phyloP scores from a whole-genome alignment of 2,888 invertebrate genomes.

The Trissoscelio sp. region DNA sequence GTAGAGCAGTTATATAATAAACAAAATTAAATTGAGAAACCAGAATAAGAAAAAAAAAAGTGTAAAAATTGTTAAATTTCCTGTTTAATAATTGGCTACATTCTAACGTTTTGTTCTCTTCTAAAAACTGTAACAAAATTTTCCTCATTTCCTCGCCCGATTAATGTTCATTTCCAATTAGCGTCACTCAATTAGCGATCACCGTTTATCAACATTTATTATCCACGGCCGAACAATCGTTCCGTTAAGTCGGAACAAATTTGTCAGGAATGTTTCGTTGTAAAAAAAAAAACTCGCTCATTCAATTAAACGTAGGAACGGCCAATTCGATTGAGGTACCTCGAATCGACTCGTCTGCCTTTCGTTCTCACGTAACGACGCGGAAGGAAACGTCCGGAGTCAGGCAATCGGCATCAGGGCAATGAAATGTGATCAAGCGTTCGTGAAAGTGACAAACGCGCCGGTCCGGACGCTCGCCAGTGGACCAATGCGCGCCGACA shows the following conservation, averaged over 20 bases:
- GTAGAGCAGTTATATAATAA: no score
- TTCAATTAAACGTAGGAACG: constrained; percentile 35
- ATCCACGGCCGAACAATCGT: constrained; percentile 44
- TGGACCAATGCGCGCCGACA: constrained; percentile 75
- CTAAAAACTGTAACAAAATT: no score
- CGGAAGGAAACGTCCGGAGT: constrained; percentile 63
- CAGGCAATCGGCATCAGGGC: constrained; percentile 41
- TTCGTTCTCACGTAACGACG: constrained; percentile 64
- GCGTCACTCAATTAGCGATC: constrained; percentile 41
- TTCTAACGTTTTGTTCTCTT: no score
- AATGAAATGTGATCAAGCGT: constrained; percentile 57
- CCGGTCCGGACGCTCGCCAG: constrained; percentile 56
- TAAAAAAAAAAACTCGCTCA: constrained; percentile 9
- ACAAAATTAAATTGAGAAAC: no score
- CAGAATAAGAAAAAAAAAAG: no score
- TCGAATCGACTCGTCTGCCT: constrained; percentile 51
- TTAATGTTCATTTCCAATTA: constrained; percentile 27
- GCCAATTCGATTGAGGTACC: constrained; percentile 34
- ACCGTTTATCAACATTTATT: constrained; percentile 33
- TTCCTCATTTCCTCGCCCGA: no score
- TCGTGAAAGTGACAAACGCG: constrained; percentile 77
- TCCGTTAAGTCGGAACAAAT: constrained; percentile 37
- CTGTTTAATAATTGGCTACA: no score
- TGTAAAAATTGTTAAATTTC: no score
- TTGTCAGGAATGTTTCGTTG: background rate